Conservation (phyloP, 2,888 invertebrate species). For the Parnassius glacialis region DNA sequence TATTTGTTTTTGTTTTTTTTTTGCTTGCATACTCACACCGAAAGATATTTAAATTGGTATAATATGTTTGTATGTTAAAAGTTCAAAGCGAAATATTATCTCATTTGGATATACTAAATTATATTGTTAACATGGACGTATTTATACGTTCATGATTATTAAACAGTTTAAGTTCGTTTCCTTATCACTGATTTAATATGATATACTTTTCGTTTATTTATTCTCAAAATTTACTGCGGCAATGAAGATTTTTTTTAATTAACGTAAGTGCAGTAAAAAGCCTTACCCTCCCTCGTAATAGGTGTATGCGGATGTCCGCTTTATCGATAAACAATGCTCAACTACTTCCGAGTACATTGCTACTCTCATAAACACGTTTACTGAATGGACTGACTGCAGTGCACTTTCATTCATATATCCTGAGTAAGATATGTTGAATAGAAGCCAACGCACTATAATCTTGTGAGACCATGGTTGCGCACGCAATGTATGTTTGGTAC, state of each 20-base stretch:
- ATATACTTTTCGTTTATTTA: too few species aligned
- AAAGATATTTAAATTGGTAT: too few species aligned
- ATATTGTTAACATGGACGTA: too few species aligned
- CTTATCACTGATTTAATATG: too few species aligned
- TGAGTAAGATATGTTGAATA: constrained; percentile 45
- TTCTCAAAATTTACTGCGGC: constrained; percentile 8
- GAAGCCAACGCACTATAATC: constrained; percentile 73
- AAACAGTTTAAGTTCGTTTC: too few species aligned
- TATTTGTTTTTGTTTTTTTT: too few species aligned
- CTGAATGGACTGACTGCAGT: constrained; percentile 40
- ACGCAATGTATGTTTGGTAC: constrained; percentile 43
- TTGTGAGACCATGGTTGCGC: constrained; percentile 52
- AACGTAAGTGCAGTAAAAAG: constrained; percentile 1
- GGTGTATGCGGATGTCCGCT: constrained; percentile 28
- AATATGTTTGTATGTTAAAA: too few species aligned
- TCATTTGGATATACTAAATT: too few species aligned
- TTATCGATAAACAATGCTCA: constrained; percentile 27
- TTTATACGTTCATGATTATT: too few species aligned
- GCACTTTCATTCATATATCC: constrained; percentile 62
- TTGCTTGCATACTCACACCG: too few species aligned
- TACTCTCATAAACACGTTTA: constrained; percentile 35
- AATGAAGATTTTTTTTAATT: neutral
- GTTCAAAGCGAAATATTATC: too few species aligned
- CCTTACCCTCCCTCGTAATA: constrained; percentile 7
- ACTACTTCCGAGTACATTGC: constrained; percentile 34